These are phyloP conservation scores for Pungitius pungitius DNA, from an alignment of 2,113 vertebrate species.

Conservation along the genomic window DNA sequence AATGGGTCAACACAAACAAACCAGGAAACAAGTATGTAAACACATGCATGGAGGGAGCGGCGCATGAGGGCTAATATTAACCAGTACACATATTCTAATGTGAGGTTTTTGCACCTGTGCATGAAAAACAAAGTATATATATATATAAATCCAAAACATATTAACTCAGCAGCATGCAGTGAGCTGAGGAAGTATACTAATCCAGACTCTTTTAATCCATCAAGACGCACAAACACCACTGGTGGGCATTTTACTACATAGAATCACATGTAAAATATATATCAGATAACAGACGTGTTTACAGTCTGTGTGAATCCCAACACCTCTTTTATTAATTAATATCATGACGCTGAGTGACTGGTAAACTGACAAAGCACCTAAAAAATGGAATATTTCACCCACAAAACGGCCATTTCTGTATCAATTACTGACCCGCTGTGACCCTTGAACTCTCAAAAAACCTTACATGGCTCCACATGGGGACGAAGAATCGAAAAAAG, in stretches of 20 bases:
- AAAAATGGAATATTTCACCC: neutral
- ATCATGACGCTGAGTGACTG: neutral
- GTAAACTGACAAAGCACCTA: neutral
- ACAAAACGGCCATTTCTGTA: neutral
- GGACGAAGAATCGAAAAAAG: too few species aligned
- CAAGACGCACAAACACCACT: neutral
- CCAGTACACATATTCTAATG: conserved; percentile 31
- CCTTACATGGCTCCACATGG: too few species aligned
- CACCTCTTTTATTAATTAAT: neutral
- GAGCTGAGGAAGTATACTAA: neutral
- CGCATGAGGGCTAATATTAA: conserved; percentile 1
- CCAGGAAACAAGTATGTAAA: neutral
- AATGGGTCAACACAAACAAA: conserved; percentile 7
- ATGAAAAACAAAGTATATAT: neutral
- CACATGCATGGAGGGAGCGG: neutral
- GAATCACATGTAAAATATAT: neutral
- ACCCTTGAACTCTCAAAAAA: too few species aligned
- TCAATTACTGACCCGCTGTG: neutral
- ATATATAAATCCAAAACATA: conserved; percentile 7
- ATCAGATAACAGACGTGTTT: neutral
- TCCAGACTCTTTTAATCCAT: neutral
- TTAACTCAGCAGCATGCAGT: conserved; percentile 10
- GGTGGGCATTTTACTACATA: too few species aligned
- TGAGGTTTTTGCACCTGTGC: neutral
- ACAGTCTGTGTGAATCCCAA: neutral